phyloP scores from a whole-genome alignment of 2,113 vertebrate genomes.

The Axis porcinus region DNA sequence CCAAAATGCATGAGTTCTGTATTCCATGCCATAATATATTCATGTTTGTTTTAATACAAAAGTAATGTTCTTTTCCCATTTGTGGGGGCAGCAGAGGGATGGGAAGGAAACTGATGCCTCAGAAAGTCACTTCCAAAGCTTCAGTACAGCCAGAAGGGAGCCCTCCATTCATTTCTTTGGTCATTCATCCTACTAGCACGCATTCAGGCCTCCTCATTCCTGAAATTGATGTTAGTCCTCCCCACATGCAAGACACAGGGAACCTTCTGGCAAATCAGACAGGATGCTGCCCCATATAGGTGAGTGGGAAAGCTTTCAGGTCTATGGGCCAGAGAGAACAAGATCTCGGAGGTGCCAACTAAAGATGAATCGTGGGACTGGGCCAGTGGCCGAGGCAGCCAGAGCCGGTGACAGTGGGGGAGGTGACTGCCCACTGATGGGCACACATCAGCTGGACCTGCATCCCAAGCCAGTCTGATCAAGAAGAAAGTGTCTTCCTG shows the following conservation, averaged over 20 bases:
- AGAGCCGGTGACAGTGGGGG: background rate
- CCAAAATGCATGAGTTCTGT: slow-evolving; percentile 24
- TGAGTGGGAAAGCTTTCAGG: background rate
- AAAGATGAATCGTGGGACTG: background rate
- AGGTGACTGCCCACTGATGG: background rate
- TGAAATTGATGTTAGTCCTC: background rate
- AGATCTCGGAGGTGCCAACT: background rate
- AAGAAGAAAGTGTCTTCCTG: background rate
- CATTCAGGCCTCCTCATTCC: fast-evolving
- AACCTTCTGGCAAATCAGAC: fast-evolving
- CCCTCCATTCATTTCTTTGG: too few relatives aligned
- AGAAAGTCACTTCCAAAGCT: background rate
- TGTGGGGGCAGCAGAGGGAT: background rate
- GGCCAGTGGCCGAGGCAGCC: background rate
- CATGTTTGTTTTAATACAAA: slow-evolving; percentile 12
- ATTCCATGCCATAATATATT: background rate
- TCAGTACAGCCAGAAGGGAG: background rate
- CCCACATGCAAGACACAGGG: background rate
- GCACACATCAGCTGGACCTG: background rate
- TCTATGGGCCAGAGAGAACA: fast-evolving
- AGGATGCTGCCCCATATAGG: background rate
- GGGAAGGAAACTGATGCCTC: background rate
- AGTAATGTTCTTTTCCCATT: background rate
- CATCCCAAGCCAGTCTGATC: background rate
- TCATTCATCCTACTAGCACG: fast-evolving